Evolutionary conservation across 2,888 invertebrate species (phyloP), one percentile per base, ranked within the genome.

Genomic region (Leptarthrus brevirostris): DNA sequence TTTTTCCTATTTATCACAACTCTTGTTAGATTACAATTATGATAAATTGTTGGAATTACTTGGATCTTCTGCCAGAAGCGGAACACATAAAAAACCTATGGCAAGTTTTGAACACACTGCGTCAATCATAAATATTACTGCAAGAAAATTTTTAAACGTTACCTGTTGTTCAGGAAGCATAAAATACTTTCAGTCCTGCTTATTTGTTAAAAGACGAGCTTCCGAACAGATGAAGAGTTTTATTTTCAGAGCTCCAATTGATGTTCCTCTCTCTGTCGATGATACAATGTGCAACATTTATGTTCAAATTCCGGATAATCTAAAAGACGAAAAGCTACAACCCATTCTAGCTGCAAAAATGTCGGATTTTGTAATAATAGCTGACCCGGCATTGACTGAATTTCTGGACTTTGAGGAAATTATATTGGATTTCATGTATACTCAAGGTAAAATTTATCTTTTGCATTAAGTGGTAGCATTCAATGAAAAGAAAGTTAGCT

Each of bases 381-480:
- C 91, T 1, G 91, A 92, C 82, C 91, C 91, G 0, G 82, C 91
- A n/a, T 81, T 92, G 10, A 86, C 89, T 66, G 86, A 87, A 47
- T 92, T 90, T 89, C 82, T 92, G n/a, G 85, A 88, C 1, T 92
- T 91, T 81, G 83, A 84, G 72, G 16, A 72, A 3, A n/a, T 44
- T 5, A 8, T 6, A 6, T 3, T 47, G 2, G 40, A 49, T n/a
- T 12, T 16, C 1, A 14, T 26, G 8, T 6, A 10, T 10, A 18
- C 36, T 34, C 14, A 61, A 36, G 34, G 2, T 16, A 2, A 16
- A 52, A 6, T 30, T 30, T 30, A 1, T 6, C n/a, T n/a, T n/a
- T n/a, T n/a, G n/a, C n/a, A n/a, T n/a, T n/a, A n/a, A n/a, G n/a
- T n/a, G n/a, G n/a, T n/a, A n/a, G n/a, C n/a, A n/a, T n/a, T n/a